Base-by-base conservation (phyloP, 64 coral and sea anemone species). In the Orbicella faveolata region DNA sequence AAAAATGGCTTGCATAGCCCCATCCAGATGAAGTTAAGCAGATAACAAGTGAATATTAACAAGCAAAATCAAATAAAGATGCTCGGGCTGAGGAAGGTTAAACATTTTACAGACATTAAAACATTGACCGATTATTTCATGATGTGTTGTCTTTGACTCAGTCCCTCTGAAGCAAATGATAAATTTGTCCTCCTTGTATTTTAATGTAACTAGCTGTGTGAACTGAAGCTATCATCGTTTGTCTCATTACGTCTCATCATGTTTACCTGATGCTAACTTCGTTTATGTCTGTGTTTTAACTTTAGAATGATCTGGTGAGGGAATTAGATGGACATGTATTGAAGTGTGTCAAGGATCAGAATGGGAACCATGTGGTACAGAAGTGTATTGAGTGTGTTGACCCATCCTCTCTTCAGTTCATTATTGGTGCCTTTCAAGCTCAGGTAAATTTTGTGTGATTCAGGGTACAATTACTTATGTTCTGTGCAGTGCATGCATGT, bases 331-430 rank as follows among this genome's bases (percentile, higher is more conserved):
- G 96, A 18, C 93, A 98, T 76, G 96, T 98, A 44, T 83, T 98
- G 70, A 98, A 98, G 74, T 98, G 96, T 89, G 96, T 98, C 10
- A 98, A 95, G 36, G 96, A 98, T 83, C 96, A 98, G 64, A 98
- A 98, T 79, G 96, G 96, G 39, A 98, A 98, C 75, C 96, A 98
- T 72, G 96, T 98, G 15, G 96, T 98, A n/a, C 96, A 98, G 83
- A 98, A 98, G 51, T 98, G 96, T 34, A 98, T 98, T 23, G 96
- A 98, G 77, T 98, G 96, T 85, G 96, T 95, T 12, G 93, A 95
- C 21, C 96, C 96, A 12, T 61, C 68, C 20, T 87, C 93, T 35
- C 83, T 98, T 36, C 96, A 98, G 93, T 98, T 98, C 11, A 93
- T 98, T 62, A 98, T 98, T 81, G 93, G 92, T 65, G 96, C 96